These are phyloP conservation scores for Discoglossus pictus DNA, from an alignment of 2,797 vertebrate genomes.

Conservation along the genomic window DNA sequence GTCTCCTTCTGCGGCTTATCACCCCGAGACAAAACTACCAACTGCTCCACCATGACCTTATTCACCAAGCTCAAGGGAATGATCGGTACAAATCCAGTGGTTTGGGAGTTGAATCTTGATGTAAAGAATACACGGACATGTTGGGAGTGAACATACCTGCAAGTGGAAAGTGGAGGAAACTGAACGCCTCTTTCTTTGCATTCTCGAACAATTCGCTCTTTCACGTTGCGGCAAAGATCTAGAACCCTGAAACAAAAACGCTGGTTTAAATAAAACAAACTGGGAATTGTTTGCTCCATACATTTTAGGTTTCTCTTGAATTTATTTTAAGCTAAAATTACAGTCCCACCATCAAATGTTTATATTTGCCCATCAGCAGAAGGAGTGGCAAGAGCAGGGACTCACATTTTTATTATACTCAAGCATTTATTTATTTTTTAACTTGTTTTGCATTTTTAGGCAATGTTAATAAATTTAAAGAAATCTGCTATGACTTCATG, in stretches of 20 bases:
- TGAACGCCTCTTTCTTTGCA: conserved; percentile 97
- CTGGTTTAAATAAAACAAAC: neutral
- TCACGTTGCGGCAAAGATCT: conserved; percentile 96
- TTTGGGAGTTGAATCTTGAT: neutral
- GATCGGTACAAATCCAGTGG: neutral
- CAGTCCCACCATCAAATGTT: neutral
- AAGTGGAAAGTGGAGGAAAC: conserved; percentile 88
- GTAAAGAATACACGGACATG: neutral
- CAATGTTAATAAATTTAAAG: too few species aligned
- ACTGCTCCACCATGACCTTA: conserved; percentile 19
- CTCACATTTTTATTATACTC: too few species aligned
- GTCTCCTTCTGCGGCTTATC: too few species aligned
- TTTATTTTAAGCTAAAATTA: too few species aligned
- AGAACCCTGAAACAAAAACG: conserved; percentile 79
- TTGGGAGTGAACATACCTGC: conserved; percentile 77
- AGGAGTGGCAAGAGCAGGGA: too few species aligned
- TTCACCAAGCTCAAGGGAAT: conserved; percentile 13
- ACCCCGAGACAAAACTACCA: conserved; percentile 44
- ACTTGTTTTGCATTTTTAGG: too few species aligned
- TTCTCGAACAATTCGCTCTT: conserved; percentile 89
- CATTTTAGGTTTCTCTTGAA: too few species aligned
- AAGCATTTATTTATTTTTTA: too few species aligned
- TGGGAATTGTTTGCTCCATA: too few species aligned
- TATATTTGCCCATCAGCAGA: neutral
- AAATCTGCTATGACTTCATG: too few species aligned